Conservation (phyloP, 2,888 invertebrate species). For the Masnerella sp. region DNA sequence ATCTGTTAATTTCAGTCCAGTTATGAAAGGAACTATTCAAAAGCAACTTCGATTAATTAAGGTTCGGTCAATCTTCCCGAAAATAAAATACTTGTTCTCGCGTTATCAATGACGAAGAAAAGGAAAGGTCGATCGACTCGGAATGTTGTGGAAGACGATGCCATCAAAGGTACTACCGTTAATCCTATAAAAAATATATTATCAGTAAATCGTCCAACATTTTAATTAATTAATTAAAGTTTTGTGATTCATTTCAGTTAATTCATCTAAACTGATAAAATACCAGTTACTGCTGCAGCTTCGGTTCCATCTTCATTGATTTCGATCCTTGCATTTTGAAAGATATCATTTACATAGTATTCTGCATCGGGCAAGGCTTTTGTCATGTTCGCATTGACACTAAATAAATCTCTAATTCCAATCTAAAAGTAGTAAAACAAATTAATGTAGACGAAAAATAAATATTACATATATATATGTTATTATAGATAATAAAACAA, state of each 20-base stretch:
- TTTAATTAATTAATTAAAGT: too few relatives aligned
- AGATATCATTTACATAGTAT: constrained; percentile 79
- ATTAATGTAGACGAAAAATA: not conserved
- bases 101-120: constrained; percentile 81
- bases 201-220: too few relatives aligned
- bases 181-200: constrained; percentile 74
- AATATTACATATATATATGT: not conserved
- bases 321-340: constrained; percentile 83
- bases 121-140: constrained; percentile 82
- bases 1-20: constrained; percentile 34
- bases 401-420: constrained; percentile 81
- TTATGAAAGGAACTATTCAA: constrained; percentile 28
- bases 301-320: constrained; percentile 84
- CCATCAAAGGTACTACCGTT: constrained; percentile 82
- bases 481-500: not conserved
- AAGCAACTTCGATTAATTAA: constrained; percentile 3
- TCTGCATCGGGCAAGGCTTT: constrained; percentile 78
- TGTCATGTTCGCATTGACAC: constrained; percentile 80
- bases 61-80: constrained; percentile 82
- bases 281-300: constrained; percentile 82
- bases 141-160: constrained; percentile 78
- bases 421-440: constrained; percentile 77
- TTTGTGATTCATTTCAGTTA: constrained; percentile 3
- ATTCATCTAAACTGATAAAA: constrained; percentile 8
- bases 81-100: constrained; percentile 81